phyloP scores from a whole-genome alignment of 2,888 invertebrate species.

The Ramazzottius varieornatus region DNA sequence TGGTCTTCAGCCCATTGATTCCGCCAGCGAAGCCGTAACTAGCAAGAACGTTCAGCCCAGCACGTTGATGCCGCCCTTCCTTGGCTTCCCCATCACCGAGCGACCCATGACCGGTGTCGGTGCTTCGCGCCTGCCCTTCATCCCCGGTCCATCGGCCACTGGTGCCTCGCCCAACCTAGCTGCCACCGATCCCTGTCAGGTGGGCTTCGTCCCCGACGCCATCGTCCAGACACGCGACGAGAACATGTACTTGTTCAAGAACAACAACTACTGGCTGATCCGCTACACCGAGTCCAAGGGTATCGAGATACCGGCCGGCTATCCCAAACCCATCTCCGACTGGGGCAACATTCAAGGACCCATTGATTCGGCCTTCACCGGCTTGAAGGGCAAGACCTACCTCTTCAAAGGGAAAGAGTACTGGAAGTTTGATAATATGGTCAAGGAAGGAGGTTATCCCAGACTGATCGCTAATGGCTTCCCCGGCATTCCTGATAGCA shows the following conservation, averaged over 20 bases:
- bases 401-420: constrained; percentile 16
- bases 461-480: constrained; percentile 20
- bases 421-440: constrained; percentile 16
- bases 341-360: constrained; percentile 1
- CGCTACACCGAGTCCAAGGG: not conserved
- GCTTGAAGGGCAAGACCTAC: not conserved
- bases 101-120: not conserved
- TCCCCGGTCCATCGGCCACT: not conserved
- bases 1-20: too few relatives aligned
- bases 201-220: constrained; percentile 1
- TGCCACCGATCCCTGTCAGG: not conserved
- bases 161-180: not conserved
- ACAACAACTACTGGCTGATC: constrained; percentile 2
- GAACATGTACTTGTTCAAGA: constrained; percentile 3
- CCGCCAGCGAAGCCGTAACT: not conserved
- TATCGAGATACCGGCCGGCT: constrained; percentile 1
- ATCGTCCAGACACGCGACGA: constrained; percentile 1
- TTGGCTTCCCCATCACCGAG: not conserved
- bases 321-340: not conserved
- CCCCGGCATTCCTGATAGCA: constrained; percentile 20
- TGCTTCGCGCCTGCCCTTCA: not conserved
- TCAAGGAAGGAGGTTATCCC: constrained; percentile 17
- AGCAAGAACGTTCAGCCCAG: not conserved
- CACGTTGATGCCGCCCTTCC: not conserved
- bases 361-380: constrained; percentile 1